A percentile compares a stretch with the other conserved stretches of the same genome.
These are phyloP conservation scores for Andricus curvator DNA, from an alignment of 2,888 invertebrate species.

Conservation along the genomic window DNA sequence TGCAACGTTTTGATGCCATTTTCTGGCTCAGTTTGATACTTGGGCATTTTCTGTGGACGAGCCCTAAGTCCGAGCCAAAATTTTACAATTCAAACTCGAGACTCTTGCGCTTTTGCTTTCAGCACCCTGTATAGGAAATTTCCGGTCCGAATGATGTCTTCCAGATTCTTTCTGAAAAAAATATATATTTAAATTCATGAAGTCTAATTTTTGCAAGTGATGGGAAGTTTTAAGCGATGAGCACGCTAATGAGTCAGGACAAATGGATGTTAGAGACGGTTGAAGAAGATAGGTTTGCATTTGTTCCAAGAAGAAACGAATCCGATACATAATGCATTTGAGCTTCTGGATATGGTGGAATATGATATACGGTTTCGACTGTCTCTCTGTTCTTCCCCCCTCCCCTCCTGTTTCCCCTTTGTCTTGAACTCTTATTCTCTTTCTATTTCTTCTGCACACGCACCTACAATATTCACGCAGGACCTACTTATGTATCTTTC, in stretches of 20 bases:
- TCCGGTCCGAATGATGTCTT: too few species aligned
- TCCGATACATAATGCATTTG: conserved; percentile 45
- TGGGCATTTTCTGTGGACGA: too few species aligned
- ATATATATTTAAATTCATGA: neutral
- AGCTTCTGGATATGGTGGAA: conserved; percentile 55
- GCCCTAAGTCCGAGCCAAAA: too few species aligned
- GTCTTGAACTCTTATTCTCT: conserved; percentile 38
- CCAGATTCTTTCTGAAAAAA: too few species aligned
- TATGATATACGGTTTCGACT: conserved; percentile 59
- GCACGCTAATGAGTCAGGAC: conserved; percentile 9
- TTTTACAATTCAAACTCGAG: too few species aligned
- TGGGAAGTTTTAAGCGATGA: neutral
- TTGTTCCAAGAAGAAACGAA: conserved; percentile 41
- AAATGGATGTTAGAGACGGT: neutral
- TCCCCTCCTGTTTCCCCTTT: neutral
- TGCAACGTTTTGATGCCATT: too few species aligned
- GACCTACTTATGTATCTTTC: conserved; percentile 38
- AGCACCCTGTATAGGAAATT: too few species aligned
- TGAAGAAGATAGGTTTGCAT: conserved; percentile 14
- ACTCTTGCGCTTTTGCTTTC: too few species aligned
- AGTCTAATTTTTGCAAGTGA: neutral
- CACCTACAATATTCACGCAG: conserved; percentile 34
- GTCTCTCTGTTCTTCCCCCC: conserved; percentile 16
- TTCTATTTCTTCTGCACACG: conserved; percentile 36
- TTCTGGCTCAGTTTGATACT: too few species aligned